Conservation (phyloP, 2,797 vertebrate species). For the Sphenodon punctatus region DNA sequence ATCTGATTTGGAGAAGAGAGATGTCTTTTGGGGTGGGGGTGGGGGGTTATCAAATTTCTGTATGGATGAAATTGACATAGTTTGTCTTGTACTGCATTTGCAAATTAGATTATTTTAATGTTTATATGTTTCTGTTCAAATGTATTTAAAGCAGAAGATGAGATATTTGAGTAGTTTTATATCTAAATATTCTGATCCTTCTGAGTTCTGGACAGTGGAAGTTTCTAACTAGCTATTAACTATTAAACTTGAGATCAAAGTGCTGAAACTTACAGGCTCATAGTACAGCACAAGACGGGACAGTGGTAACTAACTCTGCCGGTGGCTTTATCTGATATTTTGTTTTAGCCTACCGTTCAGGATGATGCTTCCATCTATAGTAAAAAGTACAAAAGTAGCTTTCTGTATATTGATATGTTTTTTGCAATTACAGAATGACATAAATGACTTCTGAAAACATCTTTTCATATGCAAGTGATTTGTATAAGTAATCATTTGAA, state of each 20-base stretch:
- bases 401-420: not conserved
- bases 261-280: not conserved
- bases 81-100: too few relatives aligned
- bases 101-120: too few relatives aligned
- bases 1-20: not conserved
- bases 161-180: not conserved
- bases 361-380: not conserved
- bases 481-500: constrained; percentile 59
- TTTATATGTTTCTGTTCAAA: too few relatives aligned
- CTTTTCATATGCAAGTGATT: constrained; percentile 45
- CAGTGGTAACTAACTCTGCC: not conserved
- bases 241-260: not conserved
- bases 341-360: not conserved
- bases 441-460: constrained; percentile 39
- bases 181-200: not conserved
- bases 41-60: not conserved
- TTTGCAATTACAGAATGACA: constrained; percentile 1
- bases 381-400: not conserved
- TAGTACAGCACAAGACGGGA: not conserved
- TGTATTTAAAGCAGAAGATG: not conserved
- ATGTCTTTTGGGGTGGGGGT: too few relatives aligned
- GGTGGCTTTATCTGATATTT: not conserved
- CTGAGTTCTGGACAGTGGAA: not conserved
- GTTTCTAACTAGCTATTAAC: not conserved
- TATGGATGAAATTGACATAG: not conserved